Base-by-base conservation (phyloP, 2,113 vertebrate species). In the Dicaeum eximium region DNA sequence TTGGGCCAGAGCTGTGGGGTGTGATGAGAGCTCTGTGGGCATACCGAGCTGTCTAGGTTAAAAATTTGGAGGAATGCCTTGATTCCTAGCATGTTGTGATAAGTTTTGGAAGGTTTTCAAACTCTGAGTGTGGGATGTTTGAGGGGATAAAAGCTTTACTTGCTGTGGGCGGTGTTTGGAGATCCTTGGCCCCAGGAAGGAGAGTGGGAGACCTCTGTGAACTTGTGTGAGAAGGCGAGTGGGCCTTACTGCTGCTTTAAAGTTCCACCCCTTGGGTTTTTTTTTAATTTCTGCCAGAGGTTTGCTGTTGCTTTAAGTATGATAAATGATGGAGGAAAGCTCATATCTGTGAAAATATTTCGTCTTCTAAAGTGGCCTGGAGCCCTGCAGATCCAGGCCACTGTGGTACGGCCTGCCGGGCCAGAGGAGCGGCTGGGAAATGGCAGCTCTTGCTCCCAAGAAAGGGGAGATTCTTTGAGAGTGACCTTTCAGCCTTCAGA, bases 401-500 rank as follows among this genome's bases (percentile, higher is more conserved):
- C 56, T 57, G n/a, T 0, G 2, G 45, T 62, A 7, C 35, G 48
- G 13, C 53, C 15, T 31, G 60, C 38, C 42, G 38, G 30, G 54
- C 50, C 44, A 27, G 91, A 88, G 64, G 7, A 61, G 67, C 3
- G 1, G 24, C 28, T 35, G 73, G 60, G 88, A 47, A 71, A 82
- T 8, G 17, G 11, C 2, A 5, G 31, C 11, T 40, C 67, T 25
- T 54, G 58, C 70, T 94, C 82, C 74, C 23, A 6, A 5, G 77
- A 67, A 81, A 28, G 18, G 47, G 64, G 37, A 50, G 51, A n/a
- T 88, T 44, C 3, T 0, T 7, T 22, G 57, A 58, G 67, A 74
- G 13, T 88, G 93, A 95, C 97, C 90, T 95, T 90, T 94, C 44
- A 61, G 93, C 93, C 91, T 97, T 90, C 78, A 85, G 91, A 33